A percentile compares a stretch with the other conserved stretches of the same genome.
Conservation (phyloP, 1,140 invertebrate genomes). For the Drosophila cardini region DNA sequence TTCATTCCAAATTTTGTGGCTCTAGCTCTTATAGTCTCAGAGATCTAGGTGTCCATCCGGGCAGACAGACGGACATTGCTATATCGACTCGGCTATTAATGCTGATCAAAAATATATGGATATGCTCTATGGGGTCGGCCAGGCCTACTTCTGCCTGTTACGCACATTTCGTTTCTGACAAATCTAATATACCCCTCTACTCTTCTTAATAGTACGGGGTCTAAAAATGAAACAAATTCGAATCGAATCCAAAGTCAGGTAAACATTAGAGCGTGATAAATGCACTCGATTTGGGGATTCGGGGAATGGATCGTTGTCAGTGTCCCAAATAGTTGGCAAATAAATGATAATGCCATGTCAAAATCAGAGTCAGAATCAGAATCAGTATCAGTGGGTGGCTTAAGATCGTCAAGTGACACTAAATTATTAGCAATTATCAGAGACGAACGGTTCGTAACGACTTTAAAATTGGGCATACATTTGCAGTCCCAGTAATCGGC, state of each 20-base stretch:
- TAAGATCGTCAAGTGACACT: constrained; percentile 74
- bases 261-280: constrained; percentile 47
- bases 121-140: too few species aligned
- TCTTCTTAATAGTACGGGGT: too few species aligned
- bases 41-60: too few species aligned
- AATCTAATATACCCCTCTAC: too few species aligned
- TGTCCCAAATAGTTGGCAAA: constrained; percentile 46
- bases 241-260: constrained; percentile 16
- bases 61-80: too few species aligned
- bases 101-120: too few species aligned
- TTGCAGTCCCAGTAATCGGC: constrained; percentile 41
- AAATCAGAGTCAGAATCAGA: too few species aligned
- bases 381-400: constrained; percentile 48
- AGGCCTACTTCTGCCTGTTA: too few species aligned
- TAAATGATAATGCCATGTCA: constrained; percentile 61
- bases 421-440: constrained; percentile 81
- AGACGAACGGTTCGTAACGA: constrained; percentile 73
- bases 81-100: too few species aligned
- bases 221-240: constrained; percentile 18
- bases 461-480: constrained; percentile 76
- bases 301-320: constrained; percentile 61
- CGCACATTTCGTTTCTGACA: too few species aligned
- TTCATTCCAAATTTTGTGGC: too few species aligned
- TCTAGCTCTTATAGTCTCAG: too few species aligned
- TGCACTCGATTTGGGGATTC: constrained; percentile 61